phyloP scores from a whole-genome alignment of 2,797 vertebrate species.

The Pangasius krempfi region DNA sequence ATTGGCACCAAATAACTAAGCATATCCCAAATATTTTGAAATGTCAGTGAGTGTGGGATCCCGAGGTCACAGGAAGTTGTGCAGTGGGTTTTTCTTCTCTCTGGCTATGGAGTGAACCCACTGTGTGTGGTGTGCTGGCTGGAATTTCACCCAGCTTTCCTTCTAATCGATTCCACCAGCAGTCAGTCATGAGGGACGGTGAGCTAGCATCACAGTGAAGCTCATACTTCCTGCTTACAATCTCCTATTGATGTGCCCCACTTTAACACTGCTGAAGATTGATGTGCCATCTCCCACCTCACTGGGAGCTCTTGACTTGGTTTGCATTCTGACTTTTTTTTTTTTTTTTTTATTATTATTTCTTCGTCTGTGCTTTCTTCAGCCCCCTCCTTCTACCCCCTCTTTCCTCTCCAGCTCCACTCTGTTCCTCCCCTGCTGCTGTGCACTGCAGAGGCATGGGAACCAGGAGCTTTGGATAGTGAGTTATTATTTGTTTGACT shows the following conservation, averaged over 20 bases:
- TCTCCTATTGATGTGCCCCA: conserved; percentile 57
- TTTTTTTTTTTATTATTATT: neutral
- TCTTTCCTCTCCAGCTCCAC: neutral
- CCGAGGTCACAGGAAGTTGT: conserved; percentile 30
- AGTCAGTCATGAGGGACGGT: conserved; percentile 56
- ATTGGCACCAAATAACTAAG: neutral
- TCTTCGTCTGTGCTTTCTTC: conserved; percentile 15
- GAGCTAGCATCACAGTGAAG: conserved; percentile 49
- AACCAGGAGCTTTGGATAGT: conserved; percentile 63
- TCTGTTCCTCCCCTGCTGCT: neutral
- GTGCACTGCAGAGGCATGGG: conserved; percentile 54
- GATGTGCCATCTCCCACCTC: conserved; percentile 46
- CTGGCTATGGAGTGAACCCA: conserved; percentile 32
- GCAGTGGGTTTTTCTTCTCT: conserved; percentile 31
- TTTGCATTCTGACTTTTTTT: neutral
- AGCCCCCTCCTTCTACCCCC: neutral
- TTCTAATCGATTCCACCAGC: conserved; percentile 59
- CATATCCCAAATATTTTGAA: too few relatives aligned
- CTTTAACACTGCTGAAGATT: conserved; percentile 46
- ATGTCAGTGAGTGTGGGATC: neutral
- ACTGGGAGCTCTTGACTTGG: neutral
- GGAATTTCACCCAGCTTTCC: conserved; percentile 59
- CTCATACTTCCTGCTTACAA: conserved; percentile 49
- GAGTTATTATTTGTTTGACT: conserved; percentile 77
- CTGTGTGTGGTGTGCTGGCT: conserved; percentile 39